Percentiles rank a stretch among this genome's conserved stretches.
phyloP scores from a whole-genome alignment of 2,888 invertebrate species.

The Nycteola revayana region DNA sequence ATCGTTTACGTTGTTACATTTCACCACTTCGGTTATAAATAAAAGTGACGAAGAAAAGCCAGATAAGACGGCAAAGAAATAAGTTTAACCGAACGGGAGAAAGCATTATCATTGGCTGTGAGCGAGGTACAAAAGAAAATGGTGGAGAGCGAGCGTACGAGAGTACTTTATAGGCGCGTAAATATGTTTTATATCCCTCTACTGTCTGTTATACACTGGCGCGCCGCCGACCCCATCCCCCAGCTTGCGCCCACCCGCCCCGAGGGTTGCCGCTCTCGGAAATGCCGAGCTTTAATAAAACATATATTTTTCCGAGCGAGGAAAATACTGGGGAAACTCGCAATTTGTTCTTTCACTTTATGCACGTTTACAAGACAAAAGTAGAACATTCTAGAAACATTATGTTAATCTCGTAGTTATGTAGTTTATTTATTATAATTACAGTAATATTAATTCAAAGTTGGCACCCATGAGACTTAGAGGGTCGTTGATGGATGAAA shows the following conservation, averaged over 20 bases:
- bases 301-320: conserved; percentile 82
- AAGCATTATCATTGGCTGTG: conserved; percentile 80
- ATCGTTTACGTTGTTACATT: conserved; percentile 67
- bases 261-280: conserved; percentile 79
- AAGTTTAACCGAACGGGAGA: conserved; percentile 80
- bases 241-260: conserved; percentile 55
- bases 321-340: conserved; percentile 82
- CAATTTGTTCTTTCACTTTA: conserved; percentile 83
- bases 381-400: conserved; percentile 80
- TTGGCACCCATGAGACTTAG: conserved; percentile 12
- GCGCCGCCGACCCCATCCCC: conserved; percentile 64
- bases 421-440: conserved; percentile 53
- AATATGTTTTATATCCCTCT: conserved; percentile 83
- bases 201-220: conserved; percentile 82
- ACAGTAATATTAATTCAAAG: conserved; percentile 26
- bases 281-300: conserved; percentile 83
- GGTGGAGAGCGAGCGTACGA: conserved; percentile 79
- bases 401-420: conserved; percentile 79
- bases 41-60: conserved; percentile 75
- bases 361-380: conserved; percentile 83
- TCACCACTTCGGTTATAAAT: conserved; percentile 74
- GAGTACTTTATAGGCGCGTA: conserved; percentile 83
- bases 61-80: conserved; percentile 79
- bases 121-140: conserved; percentile 81
- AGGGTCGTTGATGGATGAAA: conserved; percentile 27